These are phyloP conservation scores for Schrankia costaestrigalis DNA, from an alignment of 2,888 invertebrate genomes.

Conservation along the genomic window DNA sequence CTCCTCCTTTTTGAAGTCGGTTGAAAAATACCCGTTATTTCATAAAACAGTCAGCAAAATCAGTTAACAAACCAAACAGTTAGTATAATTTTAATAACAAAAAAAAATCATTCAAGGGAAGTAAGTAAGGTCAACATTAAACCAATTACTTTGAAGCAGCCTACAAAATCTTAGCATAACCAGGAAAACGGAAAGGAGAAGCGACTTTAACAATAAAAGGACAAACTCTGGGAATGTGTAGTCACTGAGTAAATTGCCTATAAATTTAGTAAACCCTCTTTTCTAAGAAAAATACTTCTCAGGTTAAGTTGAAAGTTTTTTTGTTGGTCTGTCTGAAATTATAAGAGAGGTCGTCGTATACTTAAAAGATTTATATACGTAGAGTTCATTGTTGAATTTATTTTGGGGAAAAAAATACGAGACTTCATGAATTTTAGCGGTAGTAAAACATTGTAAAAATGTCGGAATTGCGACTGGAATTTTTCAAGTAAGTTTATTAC, in stretches of 20 bases:
- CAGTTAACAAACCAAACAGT: no score
- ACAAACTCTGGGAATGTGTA: slow-evolving; percentile 24
- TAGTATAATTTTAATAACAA: no score
- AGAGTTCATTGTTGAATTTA: no score
- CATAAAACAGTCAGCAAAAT: no score
- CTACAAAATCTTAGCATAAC: slow-evolving; percentile 25
- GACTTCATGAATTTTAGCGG: no score
- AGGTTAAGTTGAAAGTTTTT: slow-evolving; percentile 15
- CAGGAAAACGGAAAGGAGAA: slow-evolving; percentile 14
- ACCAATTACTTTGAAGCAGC: slow-evolving; percentile 23
- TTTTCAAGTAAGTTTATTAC: no score
- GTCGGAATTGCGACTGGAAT: no score
- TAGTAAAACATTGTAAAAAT: no score
- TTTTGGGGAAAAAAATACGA: no score
- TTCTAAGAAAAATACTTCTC: slow-evolving; percentile 13
- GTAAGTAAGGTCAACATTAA: slow-evolving; percentile 12
- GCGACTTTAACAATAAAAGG: slow-evolving; percentile 21
- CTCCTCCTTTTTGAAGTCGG: no score
- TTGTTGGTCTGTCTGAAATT: slow-evolving; percentile 10
- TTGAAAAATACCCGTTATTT: no score
- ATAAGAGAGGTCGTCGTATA: slow-evolving; percentile 5
- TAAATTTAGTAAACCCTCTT: slow-evolving; percentile 26
- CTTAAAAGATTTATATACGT: slow-evolving; percentile 15
- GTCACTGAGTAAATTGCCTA: slow-evolving; percentile 32
- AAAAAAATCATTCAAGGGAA: no score